A percentile compares a stretch with the other conserved stretches of the same genome.
phyloP scores from a whole-genome alignment of 1,140 invertebrate genomes.

The Solenopsis fugax region DNA sequence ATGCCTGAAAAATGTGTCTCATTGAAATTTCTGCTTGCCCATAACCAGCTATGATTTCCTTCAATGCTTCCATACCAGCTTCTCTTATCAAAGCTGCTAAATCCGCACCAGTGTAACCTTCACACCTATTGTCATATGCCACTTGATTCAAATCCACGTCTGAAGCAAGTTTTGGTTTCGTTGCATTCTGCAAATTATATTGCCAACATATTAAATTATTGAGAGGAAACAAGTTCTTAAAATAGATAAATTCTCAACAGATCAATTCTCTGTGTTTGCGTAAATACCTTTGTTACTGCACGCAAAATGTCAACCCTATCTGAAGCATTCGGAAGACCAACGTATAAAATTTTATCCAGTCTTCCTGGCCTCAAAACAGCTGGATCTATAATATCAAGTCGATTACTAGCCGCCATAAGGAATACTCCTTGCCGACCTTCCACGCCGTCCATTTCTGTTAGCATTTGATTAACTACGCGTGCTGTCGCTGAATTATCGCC shows the following conservation, averaged over 20 bases:
- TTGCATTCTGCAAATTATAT: conserved; percentile 89
- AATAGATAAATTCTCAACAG: neutral
- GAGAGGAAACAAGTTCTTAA: neutral
- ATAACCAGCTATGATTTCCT: conserved; percentile 87
- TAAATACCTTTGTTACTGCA: conserved; percentile 94
- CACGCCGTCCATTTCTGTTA: conserved; percentile 99
- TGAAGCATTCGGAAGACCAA: conserved; percentile 93
- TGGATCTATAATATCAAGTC: conserved; percentile 98
- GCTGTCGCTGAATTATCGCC: conserved; percentile 91
- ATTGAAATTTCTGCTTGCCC: conserved; percentile 83
- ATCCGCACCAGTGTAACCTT: conserved; percentile 97
- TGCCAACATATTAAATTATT: neutral
- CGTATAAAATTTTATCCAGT: conserved; percentile 97
- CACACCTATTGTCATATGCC: conserved; percentile 89
- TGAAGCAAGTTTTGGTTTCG: conserved; percentile 90
- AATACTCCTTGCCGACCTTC: conserved; percentile 96
- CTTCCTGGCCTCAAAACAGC: conserved; percentile 97
- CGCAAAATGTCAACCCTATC: conserved; percentile 96
- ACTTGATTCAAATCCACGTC: conserved; percentile 93
- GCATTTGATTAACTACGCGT: conserved; percentile 97
- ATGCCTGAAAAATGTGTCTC: conserved; percentile 89
- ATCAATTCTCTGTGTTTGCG: neutral
- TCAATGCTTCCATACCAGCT: conserved; percentile 92
- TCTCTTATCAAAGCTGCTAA: conserved; percentile 94
- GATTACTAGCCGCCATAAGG: conserved; percentile 98